Evolutionary conservation across 2,888 invertebrate genomes (phyloP), one percentile per base, ranked within the genome.

Genomic region (Drosophila macrospina): DNA sequence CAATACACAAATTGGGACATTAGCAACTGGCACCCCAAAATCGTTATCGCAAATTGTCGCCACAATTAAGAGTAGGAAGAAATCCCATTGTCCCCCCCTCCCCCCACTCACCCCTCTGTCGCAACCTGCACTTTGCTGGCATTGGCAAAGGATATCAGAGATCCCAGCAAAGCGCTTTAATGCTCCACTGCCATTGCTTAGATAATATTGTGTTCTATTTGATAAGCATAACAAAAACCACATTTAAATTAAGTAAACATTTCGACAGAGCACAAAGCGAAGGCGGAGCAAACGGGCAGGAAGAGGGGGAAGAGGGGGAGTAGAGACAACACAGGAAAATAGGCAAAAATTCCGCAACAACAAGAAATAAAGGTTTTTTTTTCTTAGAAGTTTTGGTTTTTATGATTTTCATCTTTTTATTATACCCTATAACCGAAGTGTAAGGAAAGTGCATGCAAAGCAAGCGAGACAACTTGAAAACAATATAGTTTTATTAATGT

Each of bases 1-100:
- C 74, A 74, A 76, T 76, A 76, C 65, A 76, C 75, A 76, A 76
- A 76, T 76, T 76, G 75, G 69, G 59, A 78, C 75, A 76, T 76
- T 76, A 78, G 50, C 54, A 67, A 72, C 62, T 56, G 63, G 60
- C 61, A 66, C 57, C 76, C 76, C 55, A 73, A 63, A 63, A 74
- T 61, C 78, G 78, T 76, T 76, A 76, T 78, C 78, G 74, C 78
- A 76, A 76, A 75, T 75, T 78, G 75, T 74, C 75, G 69, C 68
- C 63, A 74, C 78, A 74, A 77, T 74, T 74, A 74, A 57, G 78
- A 56, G 62, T 36, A 32, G 16, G 51, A 16, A 16, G 20, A 54
- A 45, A 44, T 26, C 26, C 24, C 30, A 15, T 48, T 15, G 41
- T 11, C 37, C 1, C 47, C 5, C 36, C 10, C 26, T 0, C 15